These are phyloP conservation scores for Cyclura pinguis DNA, from an alignment of 2,797 vertebrate species.

Conservation along the genomic window DNA sequence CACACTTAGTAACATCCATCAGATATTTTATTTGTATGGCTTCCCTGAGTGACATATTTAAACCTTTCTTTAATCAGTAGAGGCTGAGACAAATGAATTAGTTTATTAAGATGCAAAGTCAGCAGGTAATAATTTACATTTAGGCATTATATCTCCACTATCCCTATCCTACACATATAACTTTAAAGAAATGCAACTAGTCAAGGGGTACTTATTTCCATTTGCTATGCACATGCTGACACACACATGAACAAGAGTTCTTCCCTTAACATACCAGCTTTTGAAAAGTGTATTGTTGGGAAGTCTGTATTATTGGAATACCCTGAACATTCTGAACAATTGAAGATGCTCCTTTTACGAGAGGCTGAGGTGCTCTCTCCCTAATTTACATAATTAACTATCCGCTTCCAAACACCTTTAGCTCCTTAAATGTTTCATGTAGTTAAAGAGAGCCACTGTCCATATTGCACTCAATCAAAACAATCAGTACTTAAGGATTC, in stretches of 20 bases:
- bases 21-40: not conserved
- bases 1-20: not conserved
- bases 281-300: not conserved
- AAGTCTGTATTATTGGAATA: not conserved
- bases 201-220: not conserved
- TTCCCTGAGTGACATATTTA: not conserved
- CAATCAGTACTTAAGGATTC: not conserved
- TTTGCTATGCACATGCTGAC: not conserved
- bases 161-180: not conserved
- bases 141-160: not conserved
- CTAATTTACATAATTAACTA: not conserved
- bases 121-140: not conserved
- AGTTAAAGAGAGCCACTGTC: not conserved
- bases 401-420: conserved; percentile 5
- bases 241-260: no score
- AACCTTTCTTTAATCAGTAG: not conserved
- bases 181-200: not conserved
- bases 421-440: not conserved
- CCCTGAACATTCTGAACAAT: not conserved
- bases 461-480: not conserved
- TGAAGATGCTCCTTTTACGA: not conserved
- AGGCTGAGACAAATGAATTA: no score
- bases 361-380: not conserved
- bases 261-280: no score
- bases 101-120: not conserved